Evolutionary conservation across 2,797 vertebrate species (phyloP), one percentile per base, ranked within the genome.

Genomic region (Anabas testudineus): DNA sequence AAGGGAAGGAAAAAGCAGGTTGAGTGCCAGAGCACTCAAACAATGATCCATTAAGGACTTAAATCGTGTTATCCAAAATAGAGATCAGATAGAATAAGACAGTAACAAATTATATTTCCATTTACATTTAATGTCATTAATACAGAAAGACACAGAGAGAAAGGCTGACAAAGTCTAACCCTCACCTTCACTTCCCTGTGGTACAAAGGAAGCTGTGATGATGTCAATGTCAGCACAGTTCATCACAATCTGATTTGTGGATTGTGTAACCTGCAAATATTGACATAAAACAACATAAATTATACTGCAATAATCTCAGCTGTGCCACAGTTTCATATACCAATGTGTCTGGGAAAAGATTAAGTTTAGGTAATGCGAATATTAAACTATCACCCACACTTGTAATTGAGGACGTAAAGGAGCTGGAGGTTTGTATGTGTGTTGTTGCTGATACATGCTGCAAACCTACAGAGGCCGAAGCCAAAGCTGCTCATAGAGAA

Each of bases 161-260:
- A 24, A 26, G 16, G 21, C 32, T 26, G 52, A 58, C 21, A 3
- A 16, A 30, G 43, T 32, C 8, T 43, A 48, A 72, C 41, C 46
- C 93, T 93, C 91, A 98, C 97, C 98, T 93, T 99, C 96, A 12
- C 96, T 97, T 90, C 97, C 97, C 43, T 97, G 92, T 34, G 96
- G 96, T 41, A 84, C 95, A 76, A 97, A 99, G 46, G 97, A 99
- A 70, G 97, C 97, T 41, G 97, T 99, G 90, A 99, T 97, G 89
- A 99, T 99, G 94, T 99, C 97, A 60, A 99, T 99, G 93, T 99
- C 98, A 30, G 98, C 98, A 69, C 98, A 99, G 94, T 99, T 99
- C 97, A 99, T 99, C 93, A 99, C 97, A 84, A 99, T 99, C 87
- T 99, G 97, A 93, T 97, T 99, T 73, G 98, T 99, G 41, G 95